Evolutionary conservation across 2,113 vertebrate species (phyloP).

Genomic region (Leptocoma aspasia): DNA sequence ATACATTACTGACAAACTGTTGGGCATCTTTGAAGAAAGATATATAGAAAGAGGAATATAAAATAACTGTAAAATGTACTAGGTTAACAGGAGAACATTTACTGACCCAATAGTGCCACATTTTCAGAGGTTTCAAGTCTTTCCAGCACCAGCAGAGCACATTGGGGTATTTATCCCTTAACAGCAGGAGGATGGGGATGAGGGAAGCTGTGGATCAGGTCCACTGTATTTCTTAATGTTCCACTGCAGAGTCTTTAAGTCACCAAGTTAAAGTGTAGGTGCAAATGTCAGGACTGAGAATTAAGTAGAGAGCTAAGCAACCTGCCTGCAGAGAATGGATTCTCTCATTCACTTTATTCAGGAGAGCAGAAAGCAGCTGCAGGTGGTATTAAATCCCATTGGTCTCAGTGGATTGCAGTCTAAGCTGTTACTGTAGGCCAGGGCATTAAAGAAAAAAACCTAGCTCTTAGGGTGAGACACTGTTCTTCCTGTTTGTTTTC

Average conservation of each 20-base stretch:
- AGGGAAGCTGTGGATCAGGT: neutral
- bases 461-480: neutral
- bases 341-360: neutral
- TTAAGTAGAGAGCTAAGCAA: neutral
- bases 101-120: neutral
- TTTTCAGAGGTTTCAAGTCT: neutral
- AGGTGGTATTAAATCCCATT: constrained; percentile 51
- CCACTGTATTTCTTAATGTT: neutral
- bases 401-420: constrained; percentile 28
- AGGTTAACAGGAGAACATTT: neutral
- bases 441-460: neutral
- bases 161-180: neutral
- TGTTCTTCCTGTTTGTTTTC: neutral
- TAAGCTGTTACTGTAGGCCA: constrained; percentile 14
- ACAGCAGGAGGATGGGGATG: neutral
- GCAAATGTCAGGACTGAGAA: neutral
- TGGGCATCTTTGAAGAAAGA: neutral
- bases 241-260: neutral
- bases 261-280: neutral
- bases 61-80: neutral
- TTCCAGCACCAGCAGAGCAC: neutral
- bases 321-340: neutral
- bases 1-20: neutral
- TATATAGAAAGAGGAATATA: neutral
- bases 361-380: constrained; percentile 40